Base-by-base conservation (phyloP, 1,140 invertebrate genomes). In the Drosophila pseudoobscura region DNA sequence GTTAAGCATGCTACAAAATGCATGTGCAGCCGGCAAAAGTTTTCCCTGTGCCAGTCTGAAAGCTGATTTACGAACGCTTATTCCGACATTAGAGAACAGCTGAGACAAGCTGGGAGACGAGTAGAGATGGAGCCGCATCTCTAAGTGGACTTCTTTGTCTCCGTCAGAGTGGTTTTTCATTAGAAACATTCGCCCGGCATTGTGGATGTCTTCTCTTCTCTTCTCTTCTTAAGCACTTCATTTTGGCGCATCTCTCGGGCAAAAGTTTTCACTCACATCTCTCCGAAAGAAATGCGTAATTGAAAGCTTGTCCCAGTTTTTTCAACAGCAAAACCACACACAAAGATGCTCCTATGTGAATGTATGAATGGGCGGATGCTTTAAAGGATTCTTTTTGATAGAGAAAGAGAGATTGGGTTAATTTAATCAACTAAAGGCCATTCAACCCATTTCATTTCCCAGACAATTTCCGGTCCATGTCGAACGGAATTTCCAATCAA, bases 111-210 rank as follows among this genome's bases (percentile, higher is more conserved):
- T 5, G 3, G 22, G n/a, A 64, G 63, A 58, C 71, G 47, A 66
- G 47, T 59, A 47, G 68, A 43, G 35, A 60, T 26, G 56, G 15
- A 52, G 58, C 64, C 45, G 55, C 62, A 62, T 63, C 52, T 55
- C 39, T 57, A 78, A 88, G 78, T 88, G 61, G 55, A 75, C 63
- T 78, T 72, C 70, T 72, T 64, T 85, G 82, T 80, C 65, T 62
- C 39, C 39, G 78, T 44, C 78, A 78, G 82, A 87, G 82, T 87
- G 82, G 59, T 88, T 78, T 85, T 88, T 88, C 83, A 87, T 75
- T 78, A 75, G 74, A 78, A 75, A 74, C 49, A 57, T 47, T 65
- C 71, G 43, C 71, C 17, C 62, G 60, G 69, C 61, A 64, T 54
- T 76, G 17, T 58, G 58, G 9, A 43, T 69, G 51, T 22, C 31